Base-by-base conservation (phyloP, 2,113 vertebrate species). In the Gadus chalcogrammus region DNA sequence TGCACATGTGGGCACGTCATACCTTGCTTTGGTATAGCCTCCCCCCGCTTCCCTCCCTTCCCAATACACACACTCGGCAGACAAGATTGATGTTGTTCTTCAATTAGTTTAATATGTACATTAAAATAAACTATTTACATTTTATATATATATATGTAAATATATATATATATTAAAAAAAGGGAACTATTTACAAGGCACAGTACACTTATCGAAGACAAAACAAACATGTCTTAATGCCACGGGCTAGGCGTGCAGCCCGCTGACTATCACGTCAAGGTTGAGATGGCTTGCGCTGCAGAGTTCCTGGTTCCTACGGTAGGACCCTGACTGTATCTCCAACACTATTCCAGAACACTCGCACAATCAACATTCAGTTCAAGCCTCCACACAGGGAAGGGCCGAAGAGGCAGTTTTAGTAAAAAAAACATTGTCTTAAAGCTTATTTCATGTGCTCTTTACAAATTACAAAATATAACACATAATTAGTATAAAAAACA, bases 101-200 rank as follows among this genome's bases (percentile, higher is more conserved):
- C 82, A 80, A 85, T 91, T 89, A 92, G 90, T 93, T 92, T 91
- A 91, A 86, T 94, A 94, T 94, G 87, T 94, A 94, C 92, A 95
- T 82, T 88, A 91, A 91, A 90, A 88, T 91, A 92, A 90, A 93
- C 86, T 91, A 93, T 90, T 92, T 90, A 93, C 93, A 88, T 64
- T 72, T 85, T 91, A 92, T 90, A 93, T 56, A 56, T 56, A 56
- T 16, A 56, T 16, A 56, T 17, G 24, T 24, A 24, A 24, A 24
- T 24, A 24, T 24, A 24, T 24, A 24, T 24, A 24, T 24, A 24
- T 24, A 24, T 24, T 24, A 2, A 93, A 94, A 71, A 76, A 84
- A 38, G 48, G 67, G 59, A 42, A 65, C 87, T 94, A 94, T 96
- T 89, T 95, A 96, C 95, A 96, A 81, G 71, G 86, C 42, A n/a